Percentiles rank a stretch among this genome's conserved stretches.
Evolutionary conservation across 2,113 vertebrate species (phyloP).

Genomic region (Protobothrops flavoviridis): DNA sequence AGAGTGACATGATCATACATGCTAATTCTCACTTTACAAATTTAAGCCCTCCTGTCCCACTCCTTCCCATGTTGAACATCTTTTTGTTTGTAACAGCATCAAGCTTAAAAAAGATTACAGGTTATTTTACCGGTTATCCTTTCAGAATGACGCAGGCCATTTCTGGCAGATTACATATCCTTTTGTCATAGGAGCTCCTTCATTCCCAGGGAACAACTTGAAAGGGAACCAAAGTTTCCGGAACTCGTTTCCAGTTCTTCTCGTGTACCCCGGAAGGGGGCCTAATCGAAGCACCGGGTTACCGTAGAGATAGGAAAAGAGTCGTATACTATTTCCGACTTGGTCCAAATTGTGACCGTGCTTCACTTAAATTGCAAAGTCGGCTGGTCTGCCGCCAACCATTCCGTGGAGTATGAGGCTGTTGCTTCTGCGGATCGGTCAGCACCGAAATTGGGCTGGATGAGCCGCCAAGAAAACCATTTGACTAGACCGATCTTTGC

Average conservation of each 20-base stretch:
- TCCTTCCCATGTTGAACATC: not conserved
- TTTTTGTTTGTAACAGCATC: not conserved
- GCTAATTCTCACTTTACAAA: not conserved
- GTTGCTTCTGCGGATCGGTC: not conserved
- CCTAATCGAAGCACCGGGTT: not conserved
- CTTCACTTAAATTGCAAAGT: not conserved
- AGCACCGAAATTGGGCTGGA: not conserved
- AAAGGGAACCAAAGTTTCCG: not conserved
- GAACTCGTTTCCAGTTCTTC: not conserved
- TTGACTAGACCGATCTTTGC: not conserved
- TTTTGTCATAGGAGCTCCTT: too few species aligned
- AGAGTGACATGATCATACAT: not conserved
- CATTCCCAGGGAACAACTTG: not conserved
- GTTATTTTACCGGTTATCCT: not conserved
- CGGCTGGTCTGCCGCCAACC: not conserved
- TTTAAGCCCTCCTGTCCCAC: not conserved
- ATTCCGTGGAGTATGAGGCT: not conserved
- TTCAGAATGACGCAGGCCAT: too few species aligned
- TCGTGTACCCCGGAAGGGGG: not conserved
- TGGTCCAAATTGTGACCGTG: not conserved
- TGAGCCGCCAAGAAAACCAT: not conserved
- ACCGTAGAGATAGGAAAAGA: not conserved
- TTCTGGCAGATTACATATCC: too few species aligned
- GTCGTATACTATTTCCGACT: not conserved
- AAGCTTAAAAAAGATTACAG: not conserved